Base-by-base conservation (phyloP, 2,888 invertebrate species). In the Andricus quercusramuli region DNA sequence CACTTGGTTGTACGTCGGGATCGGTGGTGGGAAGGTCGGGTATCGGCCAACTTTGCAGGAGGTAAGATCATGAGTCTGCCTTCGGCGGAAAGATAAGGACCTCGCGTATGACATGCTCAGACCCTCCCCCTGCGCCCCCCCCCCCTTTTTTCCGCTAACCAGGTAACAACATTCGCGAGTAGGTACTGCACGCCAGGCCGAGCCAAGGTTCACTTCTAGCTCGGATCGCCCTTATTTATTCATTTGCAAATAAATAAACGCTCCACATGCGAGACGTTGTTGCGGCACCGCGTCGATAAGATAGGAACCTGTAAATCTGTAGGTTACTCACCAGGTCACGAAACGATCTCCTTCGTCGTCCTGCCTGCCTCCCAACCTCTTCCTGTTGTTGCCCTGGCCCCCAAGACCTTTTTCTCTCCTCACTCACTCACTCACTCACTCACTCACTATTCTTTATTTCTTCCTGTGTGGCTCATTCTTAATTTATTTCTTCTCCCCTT, bases 181-280 rank as follows among this genome's bases (percentile, higher is more conserved):
- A 51, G 25, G 32, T 29, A 51, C 47, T 20, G 32, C 20, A 32
- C 76, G 59, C 76, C 77, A 37, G 37, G 56, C 8, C 65, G 15
- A 47, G 47, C 47, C 47, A 47, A 47, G 47, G 17, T 76, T 47
- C 47, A 44, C 44, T 47, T 78, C 66, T 68, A 37, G 74, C 51
- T 79, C 74, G 81, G 84, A 84, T 83, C 84, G 82, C 79, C 79
- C 83, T 83, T 84, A 92, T 92, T 92, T 92, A 92, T 92, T 91
- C 91, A 91, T 91, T 90, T 90, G 89, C 90, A 90, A 90, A 92
- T 92, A 92, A 92, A 92, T 92, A 91, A 91, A 88, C 85, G 87
- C 83, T 80, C 81, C 82, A 29, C 78, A 74, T 78, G 83, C 84
- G 78, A 85, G 51, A 32, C 64, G 80, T 79, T 87, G 86, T 86